phyloP scores from a whole-genome alignment of 2,797 vertebrate species.

The Pseudotriccus pelzelni region DNA sequence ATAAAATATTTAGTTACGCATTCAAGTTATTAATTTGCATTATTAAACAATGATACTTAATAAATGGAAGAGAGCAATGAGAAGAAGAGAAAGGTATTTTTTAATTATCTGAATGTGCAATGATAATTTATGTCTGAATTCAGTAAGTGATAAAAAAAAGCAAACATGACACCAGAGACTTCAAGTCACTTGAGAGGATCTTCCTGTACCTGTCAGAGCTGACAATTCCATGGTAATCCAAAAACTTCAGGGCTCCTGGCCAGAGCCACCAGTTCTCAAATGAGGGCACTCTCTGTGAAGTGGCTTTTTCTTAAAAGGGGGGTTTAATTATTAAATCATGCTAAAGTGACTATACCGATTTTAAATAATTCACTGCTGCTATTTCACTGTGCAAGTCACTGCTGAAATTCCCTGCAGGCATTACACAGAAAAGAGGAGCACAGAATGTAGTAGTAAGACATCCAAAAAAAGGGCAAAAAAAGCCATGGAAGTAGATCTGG shows the following conservation, averaged over 20 bases:
- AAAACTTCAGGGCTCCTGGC: background rate
- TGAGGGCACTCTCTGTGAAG: background rate
- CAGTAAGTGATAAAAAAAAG: background rate
- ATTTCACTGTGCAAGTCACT: background rate
- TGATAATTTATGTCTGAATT: background rate
- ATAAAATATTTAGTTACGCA: background rate
- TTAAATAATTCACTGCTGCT: slow-evolving; percentile 42
- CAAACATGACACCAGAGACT: background rate
- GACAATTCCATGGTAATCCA: background rate
- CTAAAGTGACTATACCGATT: slow-evolving; percentile 1
- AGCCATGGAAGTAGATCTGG: background rate
- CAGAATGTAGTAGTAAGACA: background rate
- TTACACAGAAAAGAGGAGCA: background rate
- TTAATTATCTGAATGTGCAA: background rate
- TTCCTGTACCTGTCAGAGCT: background rate
- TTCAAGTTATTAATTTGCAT: background rate
- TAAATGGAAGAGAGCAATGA: background rate
- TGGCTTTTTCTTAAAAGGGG: background rate
- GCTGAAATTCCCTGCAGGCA: background rate
- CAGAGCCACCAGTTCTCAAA: background rate
- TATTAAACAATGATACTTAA: background rate
- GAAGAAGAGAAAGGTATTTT: background rate
- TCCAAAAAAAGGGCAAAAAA: background rate
- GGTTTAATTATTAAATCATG: slow-evolving; percentile 35
- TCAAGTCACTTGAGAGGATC: background rate